These are phyloP conservation scores for Eriocheir sinensis DNA, from an alignment of 1,140 invertebrate species.

Conservation along the genomic window DNA sequence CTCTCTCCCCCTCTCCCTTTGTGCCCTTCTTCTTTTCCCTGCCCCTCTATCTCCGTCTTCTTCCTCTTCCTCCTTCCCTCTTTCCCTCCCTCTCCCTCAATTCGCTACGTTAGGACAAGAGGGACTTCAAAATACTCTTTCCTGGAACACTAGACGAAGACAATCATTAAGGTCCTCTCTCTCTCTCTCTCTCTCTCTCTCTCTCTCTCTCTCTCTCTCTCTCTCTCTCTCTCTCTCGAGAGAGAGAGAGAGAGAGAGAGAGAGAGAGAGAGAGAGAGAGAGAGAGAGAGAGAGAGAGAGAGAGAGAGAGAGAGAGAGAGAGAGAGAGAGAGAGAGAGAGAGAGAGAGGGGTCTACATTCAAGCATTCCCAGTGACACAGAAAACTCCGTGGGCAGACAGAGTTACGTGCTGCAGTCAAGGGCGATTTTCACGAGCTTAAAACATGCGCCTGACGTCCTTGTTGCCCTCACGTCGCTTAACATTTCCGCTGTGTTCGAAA, in stretches of 20 bases:
- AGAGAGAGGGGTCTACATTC: background rate
- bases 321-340: background rate
- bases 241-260: conserved; percentile 20
- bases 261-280: background rate
- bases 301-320: background rate
- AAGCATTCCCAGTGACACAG: conserved; percentile 3
- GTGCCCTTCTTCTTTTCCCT: no score
- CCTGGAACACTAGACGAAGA: no score
- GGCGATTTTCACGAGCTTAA: background rate
- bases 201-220: no score
- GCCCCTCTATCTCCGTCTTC: no score
- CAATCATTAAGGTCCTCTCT: no score
- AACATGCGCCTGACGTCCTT: background rate
- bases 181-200: no score
- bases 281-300: background rate
- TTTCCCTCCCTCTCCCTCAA: no score
- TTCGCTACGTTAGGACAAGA: no score
- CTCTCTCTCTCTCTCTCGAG: background rate
- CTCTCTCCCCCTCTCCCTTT: no score
- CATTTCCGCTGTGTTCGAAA: background rate
- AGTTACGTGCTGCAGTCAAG: background rate
- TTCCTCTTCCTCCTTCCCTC: no score
- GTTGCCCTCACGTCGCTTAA: background rate
- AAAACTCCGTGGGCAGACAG: background rate
- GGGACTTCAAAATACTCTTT: no score